Base-by-base conservation (phyloP, 2,113 vertebrate species). In the Paraplagusia blochii region DNA sequence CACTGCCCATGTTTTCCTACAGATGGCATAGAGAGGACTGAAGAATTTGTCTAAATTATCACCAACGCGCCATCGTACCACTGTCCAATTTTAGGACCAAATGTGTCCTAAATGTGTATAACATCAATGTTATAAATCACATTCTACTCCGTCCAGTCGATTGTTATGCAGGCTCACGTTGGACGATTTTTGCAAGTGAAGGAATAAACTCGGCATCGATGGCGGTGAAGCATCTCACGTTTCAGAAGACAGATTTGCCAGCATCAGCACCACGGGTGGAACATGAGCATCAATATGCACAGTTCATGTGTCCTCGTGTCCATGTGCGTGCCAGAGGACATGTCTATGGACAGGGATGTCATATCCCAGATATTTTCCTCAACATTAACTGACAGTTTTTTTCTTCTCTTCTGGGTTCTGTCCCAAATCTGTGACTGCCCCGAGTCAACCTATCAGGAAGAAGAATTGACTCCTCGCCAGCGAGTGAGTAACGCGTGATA, bases 161-260 rank as follows among this genome's bases (percentile, higher is more conserved):
- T 88, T 87, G 85, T 77, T 87, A 88, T 88, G 79, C 86, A 67
- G 84, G 64, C 61, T 49, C 71, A 66, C 66, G 68, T 67, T 79
- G 11, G 81, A 67, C 76, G 61, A 55, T 19, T 71, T 76, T 83
- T 83, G 77, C 70, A 73, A 74, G 68, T 44, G 48, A 79, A 73
- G 67, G 83, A 75, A 87, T 88, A 85, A 85, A 86, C 62, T 58
- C 33, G 66, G 85, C 82, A 87, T 88, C 87, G 84, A 81, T 80
- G 81, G 72, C 84, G 82, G 65, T 80, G 84, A 86, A 85, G 81
- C 82, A 72, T 72, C 81, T 85, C 82, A 77, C 72, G 85, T 86
- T 77, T 82, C 82, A 73, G 51, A 84, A 79, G 81, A 61, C 79
- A 84, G 86, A 88, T 87, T 84, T 88, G 87, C 85, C 82, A 81